A percentile compares a stretch with the other conserved stretches of the same genome.
phyloP scores from a whole-genome alignment of 2,797 vertebrate species.

The Chelidonichthys spinosus region DNA sequence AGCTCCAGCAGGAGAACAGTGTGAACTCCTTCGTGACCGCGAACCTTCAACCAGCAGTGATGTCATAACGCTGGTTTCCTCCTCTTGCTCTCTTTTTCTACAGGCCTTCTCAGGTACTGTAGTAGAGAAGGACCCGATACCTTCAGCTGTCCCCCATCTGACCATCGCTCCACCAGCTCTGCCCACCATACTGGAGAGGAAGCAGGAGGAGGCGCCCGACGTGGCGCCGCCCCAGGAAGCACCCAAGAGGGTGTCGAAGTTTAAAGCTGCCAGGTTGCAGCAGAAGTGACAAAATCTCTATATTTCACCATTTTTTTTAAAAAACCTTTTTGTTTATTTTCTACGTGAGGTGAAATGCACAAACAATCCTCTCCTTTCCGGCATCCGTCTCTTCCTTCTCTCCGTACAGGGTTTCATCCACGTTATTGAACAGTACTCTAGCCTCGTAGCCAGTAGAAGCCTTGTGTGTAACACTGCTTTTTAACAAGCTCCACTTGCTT shows the following conservation, averaged over 20 bases:
- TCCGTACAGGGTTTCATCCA: not conserved
- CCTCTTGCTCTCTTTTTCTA: conserved; percentile 29
- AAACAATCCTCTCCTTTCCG: not conserved
- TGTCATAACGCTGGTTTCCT: not conserved
- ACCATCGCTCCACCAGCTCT: conserved; percentile 87
- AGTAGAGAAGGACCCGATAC: conserved; percentile 93
- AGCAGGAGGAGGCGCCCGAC: conserved; percentile 87
- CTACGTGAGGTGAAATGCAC: conserved; percentile 20
- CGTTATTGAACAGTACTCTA: conserved; percentile 27
- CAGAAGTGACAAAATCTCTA: conserved; percentile 79
- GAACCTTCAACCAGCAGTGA: not conserved
- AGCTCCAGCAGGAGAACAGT: not conserved
- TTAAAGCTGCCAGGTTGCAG: conserved; percentile 93
- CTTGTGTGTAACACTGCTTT: conserved; percentile 14
- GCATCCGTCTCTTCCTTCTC: conserved; percentile 3
- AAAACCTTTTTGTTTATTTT: conserved; percentile 10
- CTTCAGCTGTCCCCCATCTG: conserved; percentile 84
- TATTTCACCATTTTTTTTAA: conserved; percentile 9
- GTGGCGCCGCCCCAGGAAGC: conserved; percentile 66
- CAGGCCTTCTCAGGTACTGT: conserved; percentile 98
- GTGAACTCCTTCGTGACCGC: conserved; percentile 3
- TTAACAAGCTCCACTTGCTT: conserved; percentile 11
- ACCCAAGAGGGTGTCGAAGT: conserved; percentile 92
- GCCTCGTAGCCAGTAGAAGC: not conserved
- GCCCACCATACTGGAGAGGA: conserved; percentile 93